Percentiles rank a stretch among this genome's conserved stretches.
Evolutionary conservation across 2,888 invertebrate species (phyloP).

Genomic region (Cloeon dipterum): DNA sequence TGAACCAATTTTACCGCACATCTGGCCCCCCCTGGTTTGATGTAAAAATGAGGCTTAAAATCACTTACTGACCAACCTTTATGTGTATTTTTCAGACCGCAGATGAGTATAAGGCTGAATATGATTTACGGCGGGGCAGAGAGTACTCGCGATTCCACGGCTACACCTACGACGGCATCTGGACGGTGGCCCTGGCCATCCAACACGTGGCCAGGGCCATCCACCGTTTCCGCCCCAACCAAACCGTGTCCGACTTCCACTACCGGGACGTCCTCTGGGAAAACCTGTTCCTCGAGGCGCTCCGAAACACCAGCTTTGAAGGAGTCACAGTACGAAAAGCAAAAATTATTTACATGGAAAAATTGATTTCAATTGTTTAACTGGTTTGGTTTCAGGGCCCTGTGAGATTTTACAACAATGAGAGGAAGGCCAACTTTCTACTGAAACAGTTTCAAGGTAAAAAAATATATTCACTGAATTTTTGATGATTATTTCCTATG

Average conservation of each 20-base stretch:
- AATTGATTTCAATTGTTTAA: too few relatives aligned
- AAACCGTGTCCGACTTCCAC: slow-evolving; percentile 57
- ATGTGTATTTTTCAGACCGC: slow-evolving; percentile 42
- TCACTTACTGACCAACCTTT: too few relatives aligned
- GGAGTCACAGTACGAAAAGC: slow-evolving; percentile 77
- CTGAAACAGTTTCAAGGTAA: slow-evolving; percentile 78
- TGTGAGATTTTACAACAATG: slow-evolving; percentile 83
- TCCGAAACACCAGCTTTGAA: slow-evolving; percentile 81
- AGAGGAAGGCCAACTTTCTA: slow-evolving; percentile 81
- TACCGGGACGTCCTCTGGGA: slow-evolving; percentile 78
- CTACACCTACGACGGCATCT: slow-evolving; percentile 95
- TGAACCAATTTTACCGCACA: too few relatives aligned
- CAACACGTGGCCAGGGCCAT: slow-evolving; percentile 66
- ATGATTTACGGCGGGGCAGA: slow-evolving; percentile 51
- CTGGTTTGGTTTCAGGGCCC: slow-evolving; percentile 35
- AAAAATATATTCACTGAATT: too few relatives aligned
- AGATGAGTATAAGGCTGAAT: slow-evolving; percentile 65
- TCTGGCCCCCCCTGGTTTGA: too few relatives aligned
- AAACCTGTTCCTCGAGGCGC: slow-evolving; percentile 58
- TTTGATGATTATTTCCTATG: too few relatives aligned
- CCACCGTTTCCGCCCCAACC: slow-evolving; percentile 42
- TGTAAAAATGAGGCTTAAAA: too few relatives aligned
- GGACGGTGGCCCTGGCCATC: slow-evolving; percentile 91
- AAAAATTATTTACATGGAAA: too few relatives aligned
- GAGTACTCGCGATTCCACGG: slow-evolving; percentile 91